Base-by-base conservation (phyloP, 2,888 invertebrate species). In the Thalpophila matura region DNA sequence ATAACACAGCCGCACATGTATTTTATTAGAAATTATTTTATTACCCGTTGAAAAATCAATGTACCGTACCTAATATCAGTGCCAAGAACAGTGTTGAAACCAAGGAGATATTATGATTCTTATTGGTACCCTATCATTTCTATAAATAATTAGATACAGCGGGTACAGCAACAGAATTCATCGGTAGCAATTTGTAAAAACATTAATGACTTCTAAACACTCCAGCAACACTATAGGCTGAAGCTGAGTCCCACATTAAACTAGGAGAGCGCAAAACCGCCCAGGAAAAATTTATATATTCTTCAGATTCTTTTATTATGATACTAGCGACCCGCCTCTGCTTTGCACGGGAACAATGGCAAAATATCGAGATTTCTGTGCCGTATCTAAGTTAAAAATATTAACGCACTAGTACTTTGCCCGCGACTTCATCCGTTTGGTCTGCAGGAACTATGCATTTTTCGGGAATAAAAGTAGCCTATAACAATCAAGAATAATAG, bases 21-120 rank as follows among this genome's bases (percentile, higher is more conserved):
- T 53, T 53, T 50, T 71, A 60, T 56, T 43, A 50, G 14, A 58
- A 46, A 62, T 20, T 53, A 59, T 71, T 71, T 66, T 61, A 76
- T 59, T 7, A 33, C 33, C 72, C 14, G 68, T 50, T 66, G 71
- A 79, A 79, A 79, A 33, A 22, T 60, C 51, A 27, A 74, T 63
- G 59, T 60, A 22, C 10, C 6, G n/a, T 20, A n/a, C 42, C 24
- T 46, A 35, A 43, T 31, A 62, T 54, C 31, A 29, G 16, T 51
- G 64, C 68, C 46, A 70, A 67, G 40, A 38, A 37, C 3, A 33
- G 31, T 53, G 35, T 43, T 42, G 37, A 59, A 51, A 43, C 29
- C 20, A 53, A 40, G 24, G 51, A 38, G 26, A 49, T 26, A 20
- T 55, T n/a, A n/a, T 31, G 38, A 22, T 37, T 37, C 22, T 20